Evolutionary conservation across 2,113 vertebrate species (phyloP).

Genomic region (Salvelinus sp.): DNA sequence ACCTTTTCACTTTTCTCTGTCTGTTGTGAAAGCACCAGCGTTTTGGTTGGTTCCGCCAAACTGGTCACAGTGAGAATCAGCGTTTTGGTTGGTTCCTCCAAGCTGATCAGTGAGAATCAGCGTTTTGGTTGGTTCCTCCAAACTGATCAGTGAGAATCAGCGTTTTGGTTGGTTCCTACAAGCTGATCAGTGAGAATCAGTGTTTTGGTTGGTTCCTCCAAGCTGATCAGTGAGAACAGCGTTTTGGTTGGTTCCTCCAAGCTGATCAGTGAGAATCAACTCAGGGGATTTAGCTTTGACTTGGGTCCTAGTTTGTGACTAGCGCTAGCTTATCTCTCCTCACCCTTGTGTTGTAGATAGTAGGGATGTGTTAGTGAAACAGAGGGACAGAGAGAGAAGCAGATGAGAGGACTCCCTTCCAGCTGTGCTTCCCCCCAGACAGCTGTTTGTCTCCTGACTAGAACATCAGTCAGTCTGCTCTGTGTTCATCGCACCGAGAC

Average conservation of each 20-base stretch:
- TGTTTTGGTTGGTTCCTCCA: no score
- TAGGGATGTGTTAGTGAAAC: not conserved
- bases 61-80: no score
- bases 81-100: no score
- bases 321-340: not conserved
- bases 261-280: not conserved
- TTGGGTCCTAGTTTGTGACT: not conserved
- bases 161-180: no score
- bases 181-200: no score
- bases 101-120: not conserved
- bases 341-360: not conserved
- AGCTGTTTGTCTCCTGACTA: constrained; percentile 49
- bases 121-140: no score
- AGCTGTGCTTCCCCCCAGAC: constrained; percentile 19
- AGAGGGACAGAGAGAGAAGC: not conserved
- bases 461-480: not conserved
- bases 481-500: not conserved
- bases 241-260: no score
- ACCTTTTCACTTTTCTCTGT: no score
- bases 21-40: no score
- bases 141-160: no score
- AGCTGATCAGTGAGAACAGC: no score
- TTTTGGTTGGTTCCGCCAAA: no score
- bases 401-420: constrained; percentile 25
- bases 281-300: not conserved